These are phyloP conservation scores for Sinopyrophorus schimmeli DNA, from an alignment of 2,888 invertebrate species.

Conservation along the genomic window DNA sequence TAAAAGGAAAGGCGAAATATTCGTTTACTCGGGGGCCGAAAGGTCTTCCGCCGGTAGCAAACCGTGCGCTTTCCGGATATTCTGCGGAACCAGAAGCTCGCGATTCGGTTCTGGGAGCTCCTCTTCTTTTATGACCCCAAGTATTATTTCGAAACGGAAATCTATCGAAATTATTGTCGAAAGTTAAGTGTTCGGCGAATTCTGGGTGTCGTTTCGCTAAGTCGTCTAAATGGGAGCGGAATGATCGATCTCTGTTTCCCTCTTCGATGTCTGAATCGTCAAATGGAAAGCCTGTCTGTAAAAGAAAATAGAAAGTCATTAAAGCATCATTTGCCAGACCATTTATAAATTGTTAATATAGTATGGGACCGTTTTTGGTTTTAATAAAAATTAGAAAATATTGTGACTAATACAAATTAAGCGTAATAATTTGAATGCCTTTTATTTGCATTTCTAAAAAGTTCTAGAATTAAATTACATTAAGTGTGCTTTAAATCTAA, in stretches of 20 bases:
- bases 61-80: slow-evolving; percentile 58
- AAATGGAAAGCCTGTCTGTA: slow-evolving; percentile 69
- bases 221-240: slow-evolving; percentile 65
- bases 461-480: too few relatives aligned
- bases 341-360: too few relatives aligned
- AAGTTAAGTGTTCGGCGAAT: slow-evolving; percentile 69
- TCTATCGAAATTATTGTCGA: slow-evolving; percentile 32
- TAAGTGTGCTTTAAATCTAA: too few relatives aligned
- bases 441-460: too few relatives aligned
- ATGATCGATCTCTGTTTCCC: slow-evolving; percentile 45
- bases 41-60: slow-evolving; percentile 53
- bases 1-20: slow-evolving; percentile 48
- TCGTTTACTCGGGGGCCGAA: slow-evolving; percentile 53
- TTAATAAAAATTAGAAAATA: too few relatives aligned
- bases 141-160: slow-evolving; percentile 51
- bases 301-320: too few relatives aligned
- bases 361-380: too few relatives aligned
- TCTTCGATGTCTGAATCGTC: slow-evolving; percentile 60
- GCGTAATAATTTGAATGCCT: too few relatives aligned
- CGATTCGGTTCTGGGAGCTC: slow-evolving; percentile 58
- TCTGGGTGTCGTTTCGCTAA: slow-evolving; percentile 74
- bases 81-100: slow-evolving; percentile 49
- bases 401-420: too few relatives aligned
- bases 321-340: too few relatives aligned
- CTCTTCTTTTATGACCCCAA: slow-evolving; percentile 52